Evolutionary conservation across 1,140 invertebrate genomes (phyloP).

Genomic region (Tribolium madens): DNA sequence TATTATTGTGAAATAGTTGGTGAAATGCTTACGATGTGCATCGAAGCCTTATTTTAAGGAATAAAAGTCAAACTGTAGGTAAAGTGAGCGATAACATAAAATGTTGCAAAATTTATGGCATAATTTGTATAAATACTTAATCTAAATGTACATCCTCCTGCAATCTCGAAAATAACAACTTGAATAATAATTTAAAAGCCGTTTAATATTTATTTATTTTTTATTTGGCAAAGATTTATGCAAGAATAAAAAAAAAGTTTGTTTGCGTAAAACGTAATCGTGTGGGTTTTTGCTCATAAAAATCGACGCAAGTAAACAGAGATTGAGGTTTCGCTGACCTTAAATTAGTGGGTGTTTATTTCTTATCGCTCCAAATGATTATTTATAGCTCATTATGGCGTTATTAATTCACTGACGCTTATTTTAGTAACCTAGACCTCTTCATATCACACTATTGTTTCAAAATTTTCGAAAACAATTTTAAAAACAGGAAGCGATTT

Average conservation of each 20-base stretch:
- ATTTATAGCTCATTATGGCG: constrained; percentile 25
- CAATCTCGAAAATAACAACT: neutral
- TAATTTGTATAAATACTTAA: constrained; percentile 26
- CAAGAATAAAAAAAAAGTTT: constrained; percentile 8
- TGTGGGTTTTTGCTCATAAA: constrained; percentile 24
- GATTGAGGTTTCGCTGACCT: constrained; percentile 7
- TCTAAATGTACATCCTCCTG: constrained; percentile 26
- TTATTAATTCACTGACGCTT: constrained; percentile 42
- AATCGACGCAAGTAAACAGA: constrained; percentile 7
- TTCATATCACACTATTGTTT: constrained; percentile 33
- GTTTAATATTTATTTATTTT: neutral
- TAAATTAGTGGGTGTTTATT: constrained; percentile 45
- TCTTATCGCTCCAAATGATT: constrained; percentile 23
- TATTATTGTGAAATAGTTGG: neutral
- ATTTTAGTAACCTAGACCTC: constrained; percentile 41
- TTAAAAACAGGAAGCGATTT: too few species aligned
- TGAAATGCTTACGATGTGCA: neutral
- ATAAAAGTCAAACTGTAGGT: neutral
- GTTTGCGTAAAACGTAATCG: constrained; percentile 37
- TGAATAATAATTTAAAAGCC: constrained; percentile 7
- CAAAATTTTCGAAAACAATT: constrained; percentile 9
- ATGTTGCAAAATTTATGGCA: constrained; percentile 29
- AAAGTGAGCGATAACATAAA: neutral
- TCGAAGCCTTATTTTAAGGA: neutral
- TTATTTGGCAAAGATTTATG: constrained; percentile 15